phyloP scores from a whole-genome alignment of 2,888 invertebrate species.

The Megaustenia siamemsis region DNA sequence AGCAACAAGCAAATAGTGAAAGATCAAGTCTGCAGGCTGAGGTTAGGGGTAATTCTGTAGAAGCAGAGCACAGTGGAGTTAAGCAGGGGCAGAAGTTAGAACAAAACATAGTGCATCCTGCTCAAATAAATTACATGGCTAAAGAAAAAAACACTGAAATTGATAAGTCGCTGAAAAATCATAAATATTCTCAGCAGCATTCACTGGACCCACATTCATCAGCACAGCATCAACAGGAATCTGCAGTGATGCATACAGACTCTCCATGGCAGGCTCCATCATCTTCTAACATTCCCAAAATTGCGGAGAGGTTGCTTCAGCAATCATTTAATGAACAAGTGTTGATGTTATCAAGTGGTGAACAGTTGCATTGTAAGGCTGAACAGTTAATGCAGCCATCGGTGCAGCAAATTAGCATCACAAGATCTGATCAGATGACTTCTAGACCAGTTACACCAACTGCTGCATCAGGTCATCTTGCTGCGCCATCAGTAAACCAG shows the following conservation, averaged over 20 bases:
- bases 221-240: neutral
- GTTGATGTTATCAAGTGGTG: neutral
- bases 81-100: neutral
- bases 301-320: conserved; percentile 44
- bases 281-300: conserved; percentile 46
- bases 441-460: conserved; percentile 8
- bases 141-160: neutral
- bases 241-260: neutral
- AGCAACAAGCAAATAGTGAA: neutral
- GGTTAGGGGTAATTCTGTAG: neutral
- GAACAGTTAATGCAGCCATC: neutral
- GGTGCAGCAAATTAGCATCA: neutral
- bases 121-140: neutral
- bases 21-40: neutral
- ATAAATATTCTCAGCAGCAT: conserved; percentile 15
- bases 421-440: neutral
- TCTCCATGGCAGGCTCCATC: neutral
- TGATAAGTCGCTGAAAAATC: neutral
- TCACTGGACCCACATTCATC: neutral
- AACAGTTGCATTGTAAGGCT: conserved; percentile 1
- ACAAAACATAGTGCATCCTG: neutral
- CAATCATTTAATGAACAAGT: conserved; percentile 21
- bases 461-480: neutral
- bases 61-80: neutral
- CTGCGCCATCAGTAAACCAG: conserved; percentile 25